These are phyloP conservation scores for Thyatira batis DNA, from an alignment of 2,888 invertebrate genomes.

Conservation along the genomic window DNA sequence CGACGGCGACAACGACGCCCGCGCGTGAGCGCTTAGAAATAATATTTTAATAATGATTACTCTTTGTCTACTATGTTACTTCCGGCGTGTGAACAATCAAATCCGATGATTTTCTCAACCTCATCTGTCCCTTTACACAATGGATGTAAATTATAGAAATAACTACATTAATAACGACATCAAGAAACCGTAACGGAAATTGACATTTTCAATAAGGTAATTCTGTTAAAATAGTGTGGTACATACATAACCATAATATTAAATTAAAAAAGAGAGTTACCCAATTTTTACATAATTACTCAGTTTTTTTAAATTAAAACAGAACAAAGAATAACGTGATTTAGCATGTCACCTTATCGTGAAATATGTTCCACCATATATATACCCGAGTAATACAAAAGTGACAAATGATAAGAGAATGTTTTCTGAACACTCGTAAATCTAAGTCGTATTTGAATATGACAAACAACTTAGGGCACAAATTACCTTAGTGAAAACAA, in stretches of 20 bases:
- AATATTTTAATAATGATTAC: slow-evolving; percentile 49
- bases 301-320: neutral
- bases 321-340: neutral
- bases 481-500: neutral
- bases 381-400: neutral
- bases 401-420: neutral
- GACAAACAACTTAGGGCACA: neutral
- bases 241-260: too few species aligned
- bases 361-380: neutral
- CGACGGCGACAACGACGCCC: slow-evolving; percentile 26
- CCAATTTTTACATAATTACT: neutral
- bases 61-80: slow-evolving; percentile 30
- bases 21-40: slow-evolving; percentile 27
- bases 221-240: too few species aligned
- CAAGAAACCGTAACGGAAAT: too few species aligned
- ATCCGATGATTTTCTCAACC: neutral
- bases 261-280: too few species aligned
- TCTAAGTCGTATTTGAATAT: neutral
- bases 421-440: neutral
- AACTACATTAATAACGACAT: too few species aligned
- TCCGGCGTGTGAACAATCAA: slow-evolving; percentile 18
- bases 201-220: too few species aligned
- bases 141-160: too few species aligned
- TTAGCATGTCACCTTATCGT: neutral
- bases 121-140: too few species aligned